Conservation (phyloP, 1,140 invertebrate species). For the Apis cerana region DNA sequence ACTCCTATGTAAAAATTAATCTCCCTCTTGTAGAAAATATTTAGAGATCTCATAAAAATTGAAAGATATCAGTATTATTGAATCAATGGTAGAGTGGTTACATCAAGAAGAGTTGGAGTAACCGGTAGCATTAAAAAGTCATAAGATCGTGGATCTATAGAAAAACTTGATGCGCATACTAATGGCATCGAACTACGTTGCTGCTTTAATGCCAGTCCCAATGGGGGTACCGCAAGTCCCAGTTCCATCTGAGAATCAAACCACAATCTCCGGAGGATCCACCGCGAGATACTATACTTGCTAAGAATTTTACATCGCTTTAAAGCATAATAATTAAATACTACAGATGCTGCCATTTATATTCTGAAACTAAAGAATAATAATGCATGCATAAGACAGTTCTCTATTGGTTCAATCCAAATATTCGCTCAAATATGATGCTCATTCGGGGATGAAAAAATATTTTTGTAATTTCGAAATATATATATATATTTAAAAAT, state of each 20-base stretch:
- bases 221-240: conserved; percentile 49
- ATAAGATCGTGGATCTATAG: conserved; percentile 36
- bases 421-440: neutral
- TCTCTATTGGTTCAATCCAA: neutral
- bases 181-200: conserved; percentile 46
- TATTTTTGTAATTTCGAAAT: neutral
- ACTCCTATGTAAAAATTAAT: neutral
- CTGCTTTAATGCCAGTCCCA: conserved; percentile 48
- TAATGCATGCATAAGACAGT: neutral
- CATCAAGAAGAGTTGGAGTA: neutral
- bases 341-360: neutral
- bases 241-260: conserved; percentile 54
- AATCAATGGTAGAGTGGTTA: conserved; percentile 33
- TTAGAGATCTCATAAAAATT: conserved; percentile 26
- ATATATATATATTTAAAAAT: no score
- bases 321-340: conserved; percentile 44
- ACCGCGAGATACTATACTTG: conserved; percentile 32
- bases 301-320: conserved; percentile 47
- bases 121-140: conserved; percentile 49
- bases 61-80: conserved; percentile 40
- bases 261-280: conserved; percentile 55
- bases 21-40: neutral
- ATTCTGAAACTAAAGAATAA: neutral
- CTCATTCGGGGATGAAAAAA: no score
- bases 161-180: conserved; percentile 56